These are phyloP conservation scores for Geophilus truncorum DNA, from an alignment of 2,888 invertebrate species.

Conservation along the genomic window DNA sequence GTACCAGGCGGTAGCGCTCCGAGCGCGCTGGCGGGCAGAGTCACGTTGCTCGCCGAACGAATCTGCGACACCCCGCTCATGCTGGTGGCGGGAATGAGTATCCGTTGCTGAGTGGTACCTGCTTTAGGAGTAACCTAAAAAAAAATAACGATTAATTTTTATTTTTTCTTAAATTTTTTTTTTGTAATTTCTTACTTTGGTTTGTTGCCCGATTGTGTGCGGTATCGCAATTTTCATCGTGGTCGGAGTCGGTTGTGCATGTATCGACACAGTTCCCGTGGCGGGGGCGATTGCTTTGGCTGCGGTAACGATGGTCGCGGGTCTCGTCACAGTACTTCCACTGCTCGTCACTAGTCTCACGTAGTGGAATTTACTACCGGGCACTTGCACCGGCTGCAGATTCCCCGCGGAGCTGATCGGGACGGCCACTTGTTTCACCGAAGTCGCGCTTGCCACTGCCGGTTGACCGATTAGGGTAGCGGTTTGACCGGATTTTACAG, in stretches of 20 bases:
- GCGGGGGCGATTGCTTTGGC: slow-evolving; percentile 35
- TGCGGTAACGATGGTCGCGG: slow-evolving; percentile 37
- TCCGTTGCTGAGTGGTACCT: slow-evolving; percentile 33
- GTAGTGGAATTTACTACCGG: slow-evolving; percentile 49
- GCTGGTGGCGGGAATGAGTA: slow-evolving; percentile 39
- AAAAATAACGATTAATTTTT: not conserved
- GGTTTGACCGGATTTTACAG: not conserved
- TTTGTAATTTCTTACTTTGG: not conserved
- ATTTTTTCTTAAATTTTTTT: not conserved
- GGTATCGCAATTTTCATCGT: slow-evolving; percentile 46
- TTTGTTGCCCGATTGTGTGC: slow-evolving; percentile 36
- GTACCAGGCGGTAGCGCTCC: slow-evolving; percentile 45
- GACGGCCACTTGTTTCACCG: slow-evolving; percentile 36
- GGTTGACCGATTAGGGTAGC: slow-evolving; percentile 30
- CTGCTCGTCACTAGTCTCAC: slow-evolving; percentile 48
- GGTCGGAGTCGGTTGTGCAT: slow-evolving; percentile 32
- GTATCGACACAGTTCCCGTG: slow-evolving; percentile 39
- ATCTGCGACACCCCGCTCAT: slow-evolving; percentile 43
- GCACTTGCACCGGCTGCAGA: slow-evolving; percentile 46
- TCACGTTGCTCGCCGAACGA: slow-evolving; percentile 42
- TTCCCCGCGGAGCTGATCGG: slow-evolving; percentile 34
- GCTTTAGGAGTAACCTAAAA: slow-evolving; percentile 40
- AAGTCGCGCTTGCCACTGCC: slow-evolving; percentile 18
- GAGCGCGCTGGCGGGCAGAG: slow-evolving; percentile 47
- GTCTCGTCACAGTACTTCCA: slow-evolving; percentile 34